Conservation (phyloP, 2,888 invertebrate genomes). For the Dryadula phaetusa region DNA sequence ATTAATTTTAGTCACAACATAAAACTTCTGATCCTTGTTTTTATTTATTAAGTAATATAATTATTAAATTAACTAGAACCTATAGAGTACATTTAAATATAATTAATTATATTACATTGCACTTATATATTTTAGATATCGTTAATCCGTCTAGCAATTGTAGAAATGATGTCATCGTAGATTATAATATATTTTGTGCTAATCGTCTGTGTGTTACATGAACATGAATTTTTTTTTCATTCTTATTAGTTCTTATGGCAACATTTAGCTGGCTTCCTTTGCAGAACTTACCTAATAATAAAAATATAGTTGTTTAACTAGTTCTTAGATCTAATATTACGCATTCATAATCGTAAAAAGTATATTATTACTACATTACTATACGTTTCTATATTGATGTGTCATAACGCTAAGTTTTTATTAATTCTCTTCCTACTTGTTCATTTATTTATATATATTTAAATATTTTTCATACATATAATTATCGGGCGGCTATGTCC, state of each 20-base stretch:
- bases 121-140: slow-evolving; percentile 22
- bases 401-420: not conserved
- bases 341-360: not conserved
- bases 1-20: too few species aligned
- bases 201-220: slow-evolving; percentile 12
- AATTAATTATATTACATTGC: not conserved
- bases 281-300: slow-evolving; percentile 2
- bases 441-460: not conserved
- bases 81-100: too few species aligned
- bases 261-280: slow-evolving; percentile 15
- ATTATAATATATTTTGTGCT: slow-evolving; percentile 20
- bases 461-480: too few species aligned
- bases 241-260: slow-evolving; percentile 11
- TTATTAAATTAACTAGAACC: too few species aligned
- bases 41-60: too few species aligned
- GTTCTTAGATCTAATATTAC: slow-evolving; percentile 1
- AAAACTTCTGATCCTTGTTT: too few species aligned
- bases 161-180: slow-evolving; percentile 32
- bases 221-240: not conserved
- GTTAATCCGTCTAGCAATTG: slow-evolving; percentile 37
- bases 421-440: not conserved
- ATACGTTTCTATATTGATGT: not conserved
- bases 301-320: slow-evolving; percentile 3
- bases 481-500: too few species aligned
- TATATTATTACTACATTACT: not conserved